Evolutionary conservation across 2,797 vertebrate genomes (phyloP), one percentile per base, ranked within the genome.

Genomic region (Microtus agrestis): DNA sequence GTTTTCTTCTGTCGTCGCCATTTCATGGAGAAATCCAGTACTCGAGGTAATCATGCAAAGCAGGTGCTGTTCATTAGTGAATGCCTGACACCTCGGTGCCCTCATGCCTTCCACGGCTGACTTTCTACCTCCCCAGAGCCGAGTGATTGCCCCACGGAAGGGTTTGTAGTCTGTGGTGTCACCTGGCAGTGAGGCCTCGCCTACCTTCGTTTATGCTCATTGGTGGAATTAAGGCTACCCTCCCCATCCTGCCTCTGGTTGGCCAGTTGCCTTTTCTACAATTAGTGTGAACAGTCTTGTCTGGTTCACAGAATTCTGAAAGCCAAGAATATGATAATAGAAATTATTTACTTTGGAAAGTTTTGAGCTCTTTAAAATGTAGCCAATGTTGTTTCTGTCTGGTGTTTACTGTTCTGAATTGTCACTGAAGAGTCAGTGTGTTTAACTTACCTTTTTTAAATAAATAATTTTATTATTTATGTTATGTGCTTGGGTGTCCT

Each of bases 11-110:
- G 21, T 9, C 4, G 6, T 89, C 5, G 25, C 14, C 63, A 34
- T 76, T 85, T 94, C n/a, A 54, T 2, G 43, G 63, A 85, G 61
- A 91, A 92, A 46, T 86, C 84, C 76, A 87, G 56, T 89, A 93
- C 51, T 61, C 13, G 7, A 14, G 85, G 40, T 56, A 79, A 46
- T 61, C n/a, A 15, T 69, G 15, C 17, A 54, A 93, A 93, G 67
- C 17, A 15, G 5, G 43, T 23, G 17, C 46, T 86, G 1, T 51
- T 92, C 40, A 0, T 69, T 69, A 77, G 31, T 77, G 85, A 31
- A 5, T 63, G 21, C 56, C 34, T 51, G 89, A 78, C 61, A 77
- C 27, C 34, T 56, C 78, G 51, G 56, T 59, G 17, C 21, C 46
- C 59, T 29, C 29, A 6, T 14, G 19, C 10, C 27, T 37, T 23